phyloP scores from a whole-genome alignment of 2,113 vertebrate genomes.

The Pongo abelii region DNA sequence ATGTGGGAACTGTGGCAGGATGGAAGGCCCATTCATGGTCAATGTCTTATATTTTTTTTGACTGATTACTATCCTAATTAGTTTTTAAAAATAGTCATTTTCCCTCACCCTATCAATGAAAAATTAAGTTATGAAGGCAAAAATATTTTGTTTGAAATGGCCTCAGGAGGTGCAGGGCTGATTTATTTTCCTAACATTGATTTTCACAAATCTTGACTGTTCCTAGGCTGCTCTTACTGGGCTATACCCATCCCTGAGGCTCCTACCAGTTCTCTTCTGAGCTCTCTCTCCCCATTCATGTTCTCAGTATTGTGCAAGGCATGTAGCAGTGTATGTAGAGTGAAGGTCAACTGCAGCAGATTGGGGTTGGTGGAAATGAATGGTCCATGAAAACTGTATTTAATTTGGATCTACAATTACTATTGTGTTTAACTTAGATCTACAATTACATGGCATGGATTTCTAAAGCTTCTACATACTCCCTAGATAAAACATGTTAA shows the following conservation, averaged over 20 bases:
- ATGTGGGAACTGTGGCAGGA: no score
- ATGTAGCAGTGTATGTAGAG: not conserved
- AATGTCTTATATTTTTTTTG: not conserved
- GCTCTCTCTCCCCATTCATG: not conserved
- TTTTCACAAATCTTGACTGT: not conserved
- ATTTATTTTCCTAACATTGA: not conserved
- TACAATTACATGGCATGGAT: not conserved
- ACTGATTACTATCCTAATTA: not conserved
- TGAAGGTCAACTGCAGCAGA: not conserved
- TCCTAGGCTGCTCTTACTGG: not conserved
- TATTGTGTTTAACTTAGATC: not conserved
- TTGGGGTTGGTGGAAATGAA: not conserved
- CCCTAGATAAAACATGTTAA: not conserved
- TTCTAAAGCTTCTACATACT: not conserved
- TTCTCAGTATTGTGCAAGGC: not conserved
- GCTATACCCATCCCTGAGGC: not conserved
- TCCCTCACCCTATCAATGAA: not conserved
- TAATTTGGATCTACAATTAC: not conserved
- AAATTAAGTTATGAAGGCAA: not conserved
- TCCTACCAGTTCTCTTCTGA: not conserved
- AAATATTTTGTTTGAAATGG: not conserved
- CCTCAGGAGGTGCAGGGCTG: not conserved
- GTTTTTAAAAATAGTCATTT: not conserved
- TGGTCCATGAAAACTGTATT: not conserved
- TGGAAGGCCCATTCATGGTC: not conserved